phyloP scores from a whole-genome alignment of 2,113 vertebrate genomes.

The Rhinogobius similis region DNA sequence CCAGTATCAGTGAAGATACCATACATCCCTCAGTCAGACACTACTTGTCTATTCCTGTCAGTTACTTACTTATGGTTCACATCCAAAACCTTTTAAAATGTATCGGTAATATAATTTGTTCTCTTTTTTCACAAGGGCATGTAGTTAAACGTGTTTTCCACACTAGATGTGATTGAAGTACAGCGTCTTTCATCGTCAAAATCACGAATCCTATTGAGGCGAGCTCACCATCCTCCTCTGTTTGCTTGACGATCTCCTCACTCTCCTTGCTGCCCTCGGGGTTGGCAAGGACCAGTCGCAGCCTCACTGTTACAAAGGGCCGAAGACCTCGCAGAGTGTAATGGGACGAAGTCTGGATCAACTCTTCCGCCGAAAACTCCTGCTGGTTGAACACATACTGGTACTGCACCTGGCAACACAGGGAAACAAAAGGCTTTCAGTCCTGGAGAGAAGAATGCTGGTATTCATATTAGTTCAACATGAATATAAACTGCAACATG shows the following conservation, averaged over 20 bases:
- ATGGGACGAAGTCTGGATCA: constrained; percentile 93
- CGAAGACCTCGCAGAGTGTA: constrained; percentile 91
- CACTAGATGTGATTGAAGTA: too few species aligned
- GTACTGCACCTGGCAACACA: constrained; percentile 82
- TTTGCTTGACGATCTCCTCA: constrained; percentile 93
- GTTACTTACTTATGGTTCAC: neutral
- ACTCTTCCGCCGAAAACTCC: constrained; percentile 88
- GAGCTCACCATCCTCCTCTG: constrained; percentile 93
- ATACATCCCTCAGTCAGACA: too few species aligned
- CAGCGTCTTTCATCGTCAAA: too few species aligned
- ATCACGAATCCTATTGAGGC: too few species aligned
- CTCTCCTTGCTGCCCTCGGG: constrained; percentile 94
- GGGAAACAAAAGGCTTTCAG: neutral
- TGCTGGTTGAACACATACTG: constrained; percentile 94
- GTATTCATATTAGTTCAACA: neutral
- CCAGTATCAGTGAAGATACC: too few species aligned
- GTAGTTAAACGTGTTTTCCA: too few species aligned
- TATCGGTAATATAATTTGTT: too few species aligned
- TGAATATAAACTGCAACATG: too few species aligned
- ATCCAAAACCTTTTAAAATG: neutral
- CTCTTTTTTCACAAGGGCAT: too few species aligned
- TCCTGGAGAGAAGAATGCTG: neutral
- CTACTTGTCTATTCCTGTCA: neutral
- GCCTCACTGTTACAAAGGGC: constrained; percentile 90
- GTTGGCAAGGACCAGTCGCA: constrained; percentile 91